Percentiles rank a stretch among this genome's conserved stretches.
Conservation (phyloP, 1,140 invertebrate species). For the Drosophila lini region DNA sequence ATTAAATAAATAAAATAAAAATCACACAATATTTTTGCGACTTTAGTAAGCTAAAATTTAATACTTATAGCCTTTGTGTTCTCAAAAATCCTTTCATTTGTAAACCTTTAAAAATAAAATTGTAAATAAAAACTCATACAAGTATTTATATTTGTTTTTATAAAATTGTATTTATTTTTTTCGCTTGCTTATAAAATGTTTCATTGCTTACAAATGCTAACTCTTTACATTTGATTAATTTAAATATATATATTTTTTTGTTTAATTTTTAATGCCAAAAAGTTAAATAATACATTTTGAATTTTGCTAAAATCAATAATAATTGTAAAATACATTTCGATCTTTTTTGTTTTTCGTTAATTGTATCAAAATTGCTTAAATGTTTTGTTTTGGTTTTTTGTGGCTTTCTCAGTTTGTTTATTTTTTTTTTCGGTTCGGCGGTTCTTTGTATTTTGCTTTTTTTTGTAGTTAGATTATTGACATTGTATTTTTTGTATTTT, state of each 20-base stretch:
- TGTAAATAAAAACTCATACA: background rate
- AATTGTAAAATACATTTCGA: constrained; percentile 66
- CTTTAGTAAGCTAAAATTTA: background rate
- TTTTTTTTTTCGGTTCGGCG: constrained; percentile 53
- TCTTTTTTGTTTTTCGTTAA: constrained; percentile 20
- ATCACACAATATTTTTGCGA: background rate
- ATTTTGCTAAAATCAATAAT: constrained; percentile 76
- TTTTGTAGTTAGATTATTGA: constrained; percentile 54
- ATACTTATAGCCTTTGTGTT: background rate
- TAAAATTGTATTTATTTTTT: constrained; percentile 61
- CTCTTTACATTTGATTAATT: constrained; percentile 63
- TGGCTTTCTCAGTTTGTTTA: constrained; percentile 9
- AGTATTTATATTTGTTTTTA: constrained; percentile 40
- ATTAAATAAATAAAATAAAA: too few species aligned
- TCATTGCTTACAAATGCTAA: constrained; percentile 64
- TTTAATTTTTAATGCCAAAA: constrained; percentile 54
- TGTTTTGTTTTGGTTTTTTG: constrained; percentile 30
- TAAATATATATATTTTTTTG: constrained; percentile 25
- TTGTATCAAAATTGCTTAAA: constrained; percentile 73
- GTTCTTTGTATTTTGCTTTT: constrained; percentile 39
- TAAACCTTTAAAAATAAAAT: background rate
- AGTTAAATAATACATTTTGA: constrained; percentile 52
- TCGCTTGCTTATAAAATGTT: constrained; percentile 61
- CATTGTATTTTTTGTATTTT: constrained; percentile 32
- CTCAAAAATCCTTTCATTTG: background rate